Evolutionary conservation across 2,888 invertebrate genomes (phyloP).

Genomic region (Drosophila incognita): DNA sequence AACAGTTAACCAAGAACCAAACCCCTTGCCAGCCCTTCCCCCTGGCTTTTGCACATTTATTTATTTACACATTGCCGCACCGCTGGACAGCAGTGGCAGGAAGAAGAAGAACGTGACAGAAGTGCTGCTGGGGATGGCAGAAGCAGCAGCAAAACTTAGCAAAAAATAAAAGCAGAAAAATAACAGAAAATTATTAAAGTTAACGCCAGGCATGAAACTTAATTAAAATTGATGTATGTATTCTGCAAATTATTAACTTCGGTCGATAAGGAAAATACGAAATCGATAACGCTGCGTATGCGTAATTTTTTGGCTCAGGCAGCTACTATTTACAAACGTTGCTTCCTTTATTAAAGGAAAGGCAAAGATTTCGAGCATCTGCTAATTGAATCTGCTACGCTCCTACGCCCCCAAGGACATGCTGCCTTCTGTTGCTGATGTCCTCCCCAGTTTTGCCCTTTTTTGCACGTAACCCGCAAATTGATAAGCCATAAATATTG

Average conservation of each 20-base stretch:
- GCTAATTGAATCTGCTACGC: constrained; percentile 66
- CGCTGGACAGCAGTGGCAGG: constrained; percentile 23
- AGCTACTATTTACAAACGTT: constrained; percentile 16
- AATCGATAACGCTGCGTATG: constrained; percentile 59
- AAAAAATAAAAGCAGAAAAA: constrained; percentile 10
- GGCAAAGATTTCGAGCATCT: constrained; percentile 28
- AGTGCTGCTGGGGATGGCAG: constrained; percentile 19
- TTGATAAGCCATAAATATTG: constrained; percentile 74
- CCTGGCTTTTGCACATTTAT: background rate
- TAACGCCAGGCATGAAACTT: constrained; percentile 40
- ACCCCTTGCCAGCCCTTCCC: background rate
- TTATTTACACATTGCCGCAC: constrained; percentile 12
- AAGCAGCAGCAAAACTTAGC: constrained; percentile 17
- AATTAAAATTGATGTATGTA: constrained; percentile 55
- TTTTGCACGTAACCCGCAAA: constrained; percentile 59
- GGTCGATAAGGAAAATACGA: constrained; percentile 37
- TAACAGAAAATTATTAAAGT: constrained; percentile 28
- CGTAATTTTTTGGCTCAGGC: constrained; percentile 49
- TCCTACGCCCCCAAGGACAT: constrained; percentile 20
- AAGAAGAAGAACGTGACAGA: constrained; percentile 12
- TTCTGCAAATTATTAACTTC: constrained; percentile 40
- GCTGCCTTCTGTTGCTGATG: constrained; percentile 20
- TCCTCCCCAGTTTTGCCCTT: constrained; percentile 26
- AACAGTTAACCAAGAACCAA: constrained; percentile 45
- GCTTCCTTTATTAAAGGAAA: constrained; percentile 5